Evolutionary conservation across 1,140 invertebrate species (phyloP).

Genomic region (Temnothorax curvispinosus): DNA sequence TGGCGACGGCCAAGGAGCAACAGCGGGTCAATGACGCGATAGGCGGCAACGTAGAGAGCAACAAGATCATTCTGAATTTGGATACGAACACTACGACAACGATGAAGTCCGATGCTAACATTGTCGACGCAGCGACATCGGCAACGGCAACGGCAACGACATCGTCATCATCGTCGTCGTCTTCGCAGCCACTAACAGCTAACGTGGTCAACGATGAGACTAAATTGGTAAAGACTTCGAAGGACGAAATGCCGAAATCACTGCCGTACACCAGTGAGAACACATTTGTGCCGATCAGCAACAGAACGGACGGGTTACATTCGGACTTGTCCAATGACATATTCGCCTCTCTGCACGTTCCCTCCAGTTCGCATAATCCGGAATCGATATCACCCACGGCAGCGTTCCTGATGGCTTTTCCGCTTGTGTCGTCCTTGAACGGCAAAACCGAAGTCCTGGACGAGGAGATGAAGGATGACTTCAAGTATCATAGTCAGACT

Average conservation of each 20-base stretch:
- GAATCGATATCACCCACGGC: slow-evolving; percentile 92
- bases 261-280: slow-evolving; percentile 84
- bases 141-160: not conserved
- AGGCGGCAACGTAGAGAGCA: slow-evolving; percentile 71
- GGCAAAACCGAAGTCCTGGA: slow-evolving; percentile 87
- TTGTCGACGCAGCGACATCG: not conserved
- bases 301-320: slow-evolving; percentile 87
- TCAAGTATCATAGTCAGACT: slow-evolving; percentile 86
- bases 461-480: slow-evolving; percentile 86
- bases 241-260: slow-evolving; percentile 82
- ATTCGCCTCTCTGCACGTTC: slow-evolving; percentile 89
- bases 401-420: slow-evolving; percentile 91
- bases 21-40: slow-evolving; percentile 67
- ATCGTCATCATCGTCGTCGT: slow-evolving; percentile 29
- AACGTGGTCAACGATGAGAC: slow-evolving; percentile 55
- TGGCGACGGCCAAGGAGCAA: slow-evolving; percentile 64
- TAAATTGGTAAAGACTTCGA: slow-evolving; percentile 72
- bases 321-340: slow-evolving; percentile 91
- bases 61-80: slow-evolving; percentile 84
- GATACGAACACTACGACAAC: slow-evolving; percentile 84
- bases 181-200: slow-evolving; percentile 19
- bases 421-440: slow-evolving; percentile 88
- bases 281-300: slow-evolving; percentile 85
- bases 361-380: slow-evolving; percentile 87
- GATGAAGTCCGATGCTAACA: slow-evolving; percentile 78